These are phyloP conservation scores for Linnaemya vulpina DNA, from an alignment of 2,888 invertebrate genomes.

Conservation along the genomic window DNA sequence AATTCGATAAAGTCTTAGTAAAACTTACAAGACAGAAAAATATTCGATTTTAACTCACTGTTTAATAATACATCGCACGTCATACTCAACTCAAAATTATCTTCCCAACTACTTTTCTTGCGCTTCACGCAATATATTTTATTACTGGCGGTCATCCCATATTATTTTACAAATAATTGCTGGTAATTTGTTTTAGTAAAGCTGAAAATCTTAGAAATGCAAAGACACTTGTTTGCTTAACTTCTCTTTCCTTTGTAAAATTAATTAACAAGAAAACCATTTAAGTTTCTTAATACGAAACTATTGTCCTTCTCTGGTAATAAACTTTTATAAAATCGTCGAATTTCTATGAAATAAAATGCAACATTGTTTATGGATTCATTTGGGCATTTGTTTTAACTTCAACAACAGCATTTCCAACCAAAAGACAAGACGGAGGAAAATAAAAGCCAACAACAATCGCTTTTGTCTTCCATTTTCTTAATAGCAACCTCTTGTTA, in stretches of 20 bases:
- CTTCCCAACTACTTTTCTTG: not conserved
- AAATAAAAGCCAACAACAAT: not conserved
- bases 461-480: not conserved
- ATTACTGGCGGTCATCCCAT: too few species aligned
- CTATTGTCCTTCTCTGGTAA: not conserved
- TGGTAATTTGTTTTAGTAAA: not conserved
- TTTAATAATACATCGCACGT: too few species aligned
- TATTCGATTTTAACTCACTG: too few species aligned
- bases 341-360: not conserved
- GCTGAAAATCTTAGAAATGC: not conserved
- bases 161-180: not conserved
- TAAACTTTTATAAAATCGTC: not conserved
- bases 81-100: too few species aligned
- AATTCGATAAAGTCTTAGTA: too few species aligned
- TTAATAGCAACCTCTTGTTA: slow-evolving; percentile 48
- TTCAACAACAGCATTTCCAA: not conserved
- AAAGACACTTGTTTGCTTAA: not conserved
- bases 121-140: not conserved
- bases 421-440: not conserved
- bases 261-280: not conserved
- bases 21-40: too few species aligned
- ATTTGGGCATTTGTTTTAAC: not conserved
- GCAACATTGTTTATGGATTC: slow-evolving; percentile 22
- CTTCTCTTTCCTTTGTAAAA: not conserved
- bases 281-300: not conserved